A percentile compares a stretch with the other conserved stretches of the same genome.
phyloP scores from a whole-genome alignment of 2,888 invertebrate genomes.

The Drosophila mimica region DNA sequence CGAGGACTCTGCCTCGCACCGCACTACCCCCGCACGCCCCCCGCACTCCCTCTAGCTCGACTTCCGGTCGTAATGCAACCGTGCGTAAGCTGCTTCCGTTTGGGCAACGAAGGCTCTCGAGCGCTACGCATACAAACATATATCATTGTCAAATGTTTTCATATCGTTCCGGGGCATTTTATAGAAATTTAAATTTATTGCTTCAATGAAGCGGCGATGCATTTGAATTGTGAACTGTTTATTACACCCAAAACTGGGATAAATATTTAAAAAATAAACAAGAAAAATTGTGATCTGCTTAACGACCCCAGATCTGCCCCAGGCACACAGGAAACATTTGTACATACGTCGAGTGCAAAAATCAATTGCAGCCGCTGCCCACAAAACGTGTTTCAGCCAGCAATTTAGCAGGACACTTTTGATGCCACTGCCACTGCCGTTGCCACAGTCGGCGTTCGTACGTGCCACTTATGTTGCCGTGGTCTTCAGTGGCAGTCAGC shows the following conservation, averaged over 20 bases:
- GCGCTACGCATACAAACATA: constrained; percentile 52
- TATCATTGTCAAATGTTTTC: constrained; percentile 73
- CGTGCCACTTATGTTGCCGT: constrained; percentile 69
- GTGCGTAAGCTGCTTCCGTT: constrained; percentile 76
- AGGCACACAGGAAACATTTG: not conserved
- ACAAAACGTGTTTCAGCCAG: constrained; percentile 70
- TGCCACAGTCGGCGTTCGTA: constrained; percentile 32
- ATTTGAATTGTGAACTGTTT: constrained; percentile 58
- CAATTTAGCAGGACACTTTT: constrained; percentile 71
- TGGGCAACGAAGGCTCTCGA: constrained; percentile 47
- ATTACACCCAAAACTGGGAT: constrained; percentile 11
- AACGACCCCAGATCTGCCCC: constrained; percentile 9
- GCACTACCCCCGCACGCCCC: not conserved
- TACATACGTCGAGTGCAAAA: constrained; percentile 44
- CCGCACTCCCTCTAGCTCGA: constrained; percentile 22
- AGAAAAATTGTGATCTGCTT: constrained; percentile 4
- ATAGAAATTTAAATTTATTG: constrained; percentile 73
- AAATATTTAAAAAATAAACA: too few relatives aligned
- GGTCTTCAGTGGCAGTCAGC: constrained; percentile 43
- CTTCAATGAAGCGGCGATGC: constrained; percentile 69
- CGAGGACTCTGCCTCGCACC: constrained; percentile 16
- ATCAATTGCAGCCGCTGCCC: constrained; percentile 71
- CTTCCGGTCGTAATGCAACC: constrained; percentile 75
- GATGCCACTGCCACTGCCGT: constrained; percentile 26
- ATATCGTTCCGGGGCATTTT: constrained; percentile 55